Evolutionary conservation across 2,888 invertebrate genomes (phyloP), one percentile per base, ranked within the genome.

Genomic region (Helobdella robusta): DNA sequence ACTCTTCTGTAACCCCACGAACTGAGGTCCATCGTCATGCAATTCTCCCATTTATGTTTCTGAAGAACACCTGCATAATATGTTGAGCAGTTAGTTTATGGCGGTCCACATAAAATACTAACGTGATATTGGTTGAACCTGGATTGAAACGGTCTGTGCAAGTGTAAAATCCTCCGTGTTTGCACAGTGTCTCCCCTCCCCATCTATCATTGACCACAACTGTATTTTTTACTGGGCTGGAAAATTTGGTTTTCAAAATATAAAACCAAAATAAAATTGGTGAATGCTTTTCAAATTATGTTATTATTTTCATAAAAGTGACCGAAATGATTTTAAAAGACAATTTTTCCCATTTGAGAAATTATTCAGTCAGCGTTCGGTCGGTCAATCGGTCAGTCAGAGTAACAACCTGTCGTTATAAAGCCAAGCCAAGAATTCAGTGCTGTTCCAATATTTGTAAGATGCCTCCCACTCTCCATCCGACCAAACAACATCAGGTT

Each of bases 161-260:
- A 23, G 89, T 92, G 72, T 85, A 87, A 77, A 88, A 91, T 72
- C 88, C 93, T 1, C 94, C 94, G 80, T 95, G 94, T 70, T 86
- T 82, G 69, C 94, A 93, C 2, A 84, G 81, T 2, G 85, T 86
- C 5, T 84, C 86, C 5, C 79, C 82, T 0, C 94, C 94, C 94
- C 94, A 95, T 71, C 95, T 84, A 79, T 97, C 95, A 78, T 97
- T 97, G 0, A 87, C 88, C 0, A 94, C 91, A 0, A 97, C 85
- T 2, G 85, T 86, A 70, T 92, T 86, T 74, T 86, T 88, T 0
- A 95, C 89, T 0, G 82, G 82, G 69, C 81, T 82, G 73, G 44
- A 74, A 74, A 23, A 25, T n/a, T n/a, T n/a, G n/a, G n/a, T n/a
- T n/a, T n/a, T n/a, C n/a, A n/a, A n/a, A n/a, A n/a, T n/a, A n/a